Percentiles rank a stretch among this genome's conserved stretches.
Evolutionary conservation across 1,140 invertebrate genomes (phyloP).

Genomic region (Leptopilina boulardi): DNA sequence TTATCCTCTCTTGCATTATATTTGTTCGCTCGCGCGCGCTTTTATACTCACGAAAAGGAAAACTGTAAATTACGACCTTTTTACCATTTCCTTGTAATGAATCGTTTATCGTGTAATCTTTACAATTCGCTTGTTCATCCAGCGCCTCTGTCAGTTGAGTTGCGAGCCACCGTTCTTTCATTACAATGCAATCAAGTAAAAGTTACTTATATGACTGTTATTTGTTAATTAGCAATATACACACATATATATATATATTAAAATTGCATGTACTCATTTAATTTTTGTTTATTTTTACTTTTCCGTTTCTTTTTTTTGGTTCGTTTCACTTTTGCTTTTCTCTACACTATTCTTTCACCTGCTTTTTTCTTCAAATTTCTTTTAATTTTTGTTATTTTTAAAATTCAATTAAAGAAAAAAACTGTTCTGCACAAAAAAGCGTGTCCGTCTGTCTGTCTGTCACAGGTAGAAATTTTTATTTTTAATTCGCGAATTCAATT

Average conservation of each 20-base stretch:
- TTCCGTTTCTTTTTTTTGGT: not conserved
- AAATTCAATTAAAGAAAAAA: no score
- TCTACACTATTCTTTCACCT: no score
- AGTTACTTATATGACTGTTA: not conserved
- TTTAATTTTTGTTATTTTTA: no score
- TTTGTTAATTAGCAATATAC: not conserved
- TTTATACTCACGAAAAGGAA: conserved; percentile 2
- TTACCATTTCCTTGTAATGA: conserved; percentile 23
- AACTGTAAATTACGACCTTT: conserved; percentile 4
- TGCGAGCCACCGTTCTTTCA: not conserved
- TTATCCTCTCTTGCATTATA: no score
- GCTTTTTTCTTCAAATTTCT: no score
- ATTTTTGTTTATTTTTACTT: no score
- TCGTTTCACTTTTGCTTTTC: not conserved
- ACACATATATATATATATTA: no score
- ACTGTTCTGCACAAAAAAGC: no score
- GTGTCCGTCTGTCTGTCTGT: no score
- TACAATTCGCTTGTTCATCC: conserved; percentile 10
- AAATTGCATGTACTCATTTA: not conserved
- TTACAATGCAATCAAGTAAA: not conserved
- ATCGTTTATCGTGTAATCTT: conserved; percentile 28
- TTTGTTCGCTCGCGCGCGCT: not conserved
- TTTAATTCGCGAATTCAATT: no score
- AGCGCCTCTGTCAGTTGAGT: not conserved
- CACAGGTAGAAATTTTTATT: no score